Base-by-base conservation (phyloP, 1,140 invertebrate genomes). In the Aphis gossypii region DNA sequence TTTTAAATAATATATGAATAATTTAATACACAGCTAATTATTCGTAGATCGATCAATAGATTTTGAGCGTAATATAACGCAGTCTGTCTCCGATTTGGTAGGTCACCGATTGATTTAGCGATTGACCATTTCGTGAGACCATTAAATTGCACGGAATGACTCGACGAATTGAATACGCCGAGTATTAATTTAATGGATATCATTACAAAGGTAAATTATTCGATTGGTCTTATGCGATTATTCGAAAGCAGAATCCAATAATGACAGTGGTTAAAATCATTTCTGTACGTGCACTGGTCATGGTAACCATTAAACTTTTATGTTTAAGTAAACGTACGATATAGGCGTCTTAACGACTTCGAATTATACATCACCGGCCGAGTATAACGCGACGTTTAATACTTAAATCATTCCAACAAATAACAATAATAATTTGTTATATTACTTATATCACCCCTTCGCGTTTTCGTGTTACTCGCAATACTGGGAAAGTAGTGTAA, bases 231-330 rank as follows among this genome's bases (percentile, higher is more conserved):
- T 76, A 76, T n/a, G 23, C n/a, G 60, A 76, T 18, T 4, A n/a
- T 76, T n/a, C 14, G n/a, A 35, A n/a, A 76, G 14, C 60, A n/a
- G 14, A 76, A 76, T 76, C 18, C 60, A 18, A 76, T 76, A 76
- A 76, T n/a, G n/a, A 76, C 60, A n/a, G n/a, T n/a, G 60, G 30
- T 76, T 76, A 76, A 76, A n/a, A 76, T n/a, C n/a, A 76, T 76
- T 76, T 76, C 11, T 76, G 60, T n/a, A 76, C 14, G 60, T 18
- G 4, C 14, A 76, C n/a, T 18, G 60, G 30, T 76, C 60, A n/a
- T 76, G 60, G 60, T 35, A 76, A 76, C 60, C 14, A 76, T 76
- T 76, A 76, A 6, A 76, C n/a, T 14, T n/a, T 30, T 18, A 18
- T 14, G 30, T 30, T n/a, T 76, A n/a, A 76, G 30, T n/a, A 76